phyloP scores from a whole-genome alignment of 2,797 vertebrate species.

The Alouatta caraya region DNA sequence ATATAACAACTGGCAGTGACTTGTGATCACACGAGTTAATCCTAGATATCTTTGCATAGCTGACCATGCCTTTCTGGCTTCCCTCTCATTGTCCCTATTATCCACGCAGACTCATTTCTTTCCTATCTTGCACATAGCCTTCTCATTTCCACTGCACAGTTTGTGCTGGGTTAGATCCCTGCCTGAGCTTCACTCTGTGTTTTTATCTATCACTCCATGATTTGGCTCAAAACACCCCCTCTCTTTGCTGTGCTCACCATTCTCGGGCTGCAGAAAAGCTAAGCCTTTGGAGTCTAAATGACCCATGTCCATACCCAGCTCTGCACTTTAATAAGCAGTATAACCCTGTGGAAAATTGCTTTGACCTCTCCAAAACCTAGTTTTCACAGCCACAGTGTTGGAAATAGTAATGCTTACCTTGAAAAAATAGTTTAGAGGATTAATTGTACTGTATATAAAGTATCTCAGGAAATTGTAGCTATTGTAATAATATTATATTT shows the following conservation, averaged over 20 bases:
- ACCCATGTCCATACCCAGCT: background rate
- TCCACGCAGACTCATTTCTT: background rate
- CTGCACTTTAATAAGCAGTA: background rate
- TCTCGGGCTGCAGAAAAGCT: background rate
- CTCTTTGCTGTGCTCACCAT: background rate
- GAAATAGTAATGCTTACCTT: background rate
- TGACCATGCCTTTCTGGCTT: too few relatives aligned
- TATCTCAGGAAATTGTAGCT: background rate
- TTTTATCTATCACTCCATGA: background rate
- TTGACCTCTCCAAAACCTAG: background rate
- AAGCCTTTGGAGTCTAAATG: background rate
- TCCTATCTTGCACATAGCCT: background rate
- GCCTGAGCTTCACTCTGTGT: background rate
- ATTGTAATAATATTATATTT: background rate
- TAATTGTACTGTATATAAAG: background rate
- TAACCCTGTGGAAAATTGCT: background rate
- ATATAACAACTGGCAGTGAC: background rate
- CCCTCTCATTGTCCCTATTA: rapidly evolving
- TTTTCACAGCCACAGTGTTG: background rate
- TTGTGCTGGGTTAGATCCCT: background rate
- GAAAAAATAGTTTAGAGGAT: background rate
- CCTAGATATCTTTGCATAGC: background rate
- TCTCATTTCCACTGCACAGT: background rate
- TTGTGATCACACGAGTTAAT: background rate
- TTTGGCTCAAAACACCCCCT: background rate